Conservation (phyloP, 2,888 invertebrate genomes). For the Tenthredo amoena region DNA sequence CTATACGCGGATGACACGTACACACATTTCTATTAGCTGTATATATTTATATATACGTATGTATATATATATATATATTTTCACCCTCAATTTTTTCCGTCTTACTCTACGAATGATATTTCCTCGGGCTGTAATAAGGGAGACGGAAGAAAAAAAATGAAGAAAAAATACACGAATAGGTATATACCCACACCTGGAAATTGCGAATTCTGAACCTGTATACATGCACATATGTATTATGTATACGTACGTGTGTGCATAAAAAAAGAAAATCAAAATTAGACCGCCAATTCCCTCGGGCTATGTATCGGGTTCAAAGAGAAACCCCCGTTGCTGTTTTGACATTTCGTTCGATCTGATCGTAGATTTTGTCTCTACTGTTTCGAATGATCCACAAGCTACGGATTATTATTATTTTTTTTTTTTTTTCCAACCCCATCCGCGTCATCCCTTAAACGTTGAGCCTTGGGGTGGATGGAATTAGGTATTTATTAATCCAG, state of each 20-base stretch:
- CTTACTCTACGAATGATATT: background rate
- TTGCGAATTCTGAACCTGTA: background rate
- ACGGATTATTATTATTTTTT: constrained; percentile 10
- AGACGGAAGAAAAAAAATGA: background rate
- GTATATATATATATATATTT: background rate
- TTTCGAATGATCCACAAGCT: background rate
- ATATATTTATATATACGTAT: background rate
- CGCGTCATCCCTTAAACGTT: background rate
- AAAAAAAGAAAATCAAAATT: constrained; percentile 9
- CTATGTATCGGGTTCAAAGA: constrained; percentile 17
- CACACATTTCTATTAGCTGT: background rate
- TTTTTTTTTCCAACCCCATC: too few relatives aligned
- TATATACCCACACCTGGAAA: background rate
- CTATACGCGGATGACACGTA: background rate
- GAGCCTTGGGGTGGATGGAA: background rate
- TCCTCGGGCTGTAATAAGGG: background rate
- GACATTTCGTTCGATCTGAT: constrained; percentile 5
- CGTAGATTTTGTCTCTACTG: background rate
- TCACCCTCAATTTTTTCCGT: background rate
- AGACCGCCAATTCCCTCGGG: constrained; percentile 22
- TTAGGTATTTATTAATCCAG: background rate
- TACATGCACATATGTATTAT: too few relatives aligned
- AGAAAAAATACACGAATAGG: background rate
- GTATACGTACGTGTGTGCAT: background rate
- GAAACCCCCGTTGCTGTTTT: constrained; percentile 7